Conservation (phyloP, 2,888 invertebrate genomes). For the Lampropteryx suffumata region DNA sequence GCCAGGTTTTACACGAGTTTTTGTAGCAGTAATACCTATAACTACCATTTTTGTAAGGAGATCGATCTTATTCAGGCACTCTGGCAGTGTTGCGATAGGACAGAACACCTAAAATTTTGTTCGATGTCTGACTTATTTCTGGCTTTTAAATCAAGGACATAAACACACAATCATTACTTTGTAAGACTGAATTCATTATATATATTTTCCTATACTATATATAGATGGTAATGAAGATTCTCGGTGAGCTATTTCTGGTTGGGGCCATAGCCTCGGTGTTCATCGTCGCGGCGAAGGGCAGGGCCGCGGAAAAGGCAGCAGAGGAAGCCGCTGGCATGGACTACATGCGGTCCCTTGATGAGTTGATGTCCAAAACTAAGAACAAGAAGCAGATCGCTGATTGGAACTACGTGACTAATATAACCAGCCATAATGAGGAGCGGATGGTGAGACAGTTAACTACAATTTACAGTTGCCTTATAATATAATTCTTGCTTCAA, state of each 20-base stretch:
- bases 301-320: constrained; percentile 74
- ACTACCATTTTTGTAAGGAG: too few species aligned
- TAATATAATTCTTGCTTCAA: too few species aligned
- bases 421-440: constrained; percentile 86
- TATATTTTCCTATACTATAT: too few species aligned
- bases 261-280: constrained; percentile 77
- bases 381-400: constrained; percentile 84
- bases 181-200: too few species aligned
- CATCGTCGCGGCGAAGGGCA: constrained; percentile 72
- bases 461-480: too few species aligned
- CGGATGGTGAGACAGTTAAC: constrained; percentile 61
- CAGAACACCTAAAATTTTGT: too few species aligned
- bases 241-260: constrained; percentile 67
- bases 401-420: constrained; percentile 90
- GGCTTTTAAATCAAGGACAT: too few species aligned
- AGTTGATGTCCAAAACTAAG: constrained; percentile 77
- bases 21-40: not conserved
- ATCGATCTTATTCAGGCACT: too few species aligned
- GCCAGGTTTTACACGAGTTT: constrained; percentile 22
- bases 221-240: constrained; percentile 73
- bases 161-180: too few species aligned
- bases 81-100: too few species aligned
- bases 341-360: constrained; percentile 84
- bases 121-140: too few species aligned
- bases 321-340: constrained; percentile 83